Percentiles rank a stretch among this genome's conserved stretches.
phyloP scores from a whole-genome alignment of 2,113 vertebrate genomes.

The Rhabdomys dilectus region DNA sequence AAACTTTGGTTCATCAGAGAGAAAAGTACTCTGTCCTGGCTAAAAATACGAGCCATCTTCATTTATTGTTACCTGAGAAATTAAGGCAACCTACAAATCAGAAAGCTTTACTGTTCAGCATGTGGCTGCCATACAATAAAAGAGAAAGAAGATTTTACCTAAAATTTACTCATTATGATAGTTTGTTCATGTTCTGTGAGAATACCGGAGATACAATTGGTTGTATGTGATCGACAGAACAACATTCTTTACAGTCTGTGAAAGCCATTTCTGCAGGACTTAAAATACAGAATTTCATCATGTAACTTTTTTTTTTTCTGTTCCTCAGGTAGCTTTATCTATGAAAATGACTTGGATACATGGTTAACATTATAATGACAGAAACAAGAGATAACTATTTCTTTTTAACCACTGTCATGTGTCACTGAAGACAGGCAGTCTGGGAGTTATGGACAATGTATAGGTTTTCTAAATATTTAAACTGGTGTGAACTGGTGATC shows the following conservation, averaged over 20 bases:
- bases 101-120: slow-evolving; percentile 30
- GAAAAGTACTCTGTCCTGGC: slow-evolving; percentile 1
- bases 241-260: slow-evolving; percentile 73
- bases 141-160: slow-evolving; percentile 61
- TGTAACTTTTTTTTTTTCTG: slow-evolving; percentile 59
- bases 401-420: slow-evolving; percentile 46
- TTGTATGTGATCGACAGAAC: slow-evolving; percentile 74
- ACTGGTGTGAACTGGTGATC: slow-evolving; percentile 32
- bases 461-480: slow-evolving; percentile 74
- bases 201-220: slow-evolving; percentile 15
- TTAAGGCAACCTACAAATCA: background rate
- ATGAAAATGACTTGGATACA: slow-evolving; percentile 54
- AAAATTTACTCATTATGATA: slow-evolving; percentile 32
- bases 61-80: slow-evolving; percentile 35
- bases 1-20: background rate
- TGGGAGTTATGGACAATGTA: slow-evolving; percentile 47
- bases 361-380: slow-evolving; percentile 54
- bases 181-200: slow-evolving; percentile 56
- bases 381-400: slow-evolving; percentile 18
- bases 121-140: slow-evolving; percentile 5
- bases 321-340: slow-evolving; percentile 40
- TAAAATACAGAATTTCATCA: slow-evolving; percentile 74
- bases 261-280: slow-evolving; percentile 80
- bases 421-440: slow-evolving; percentile 30
- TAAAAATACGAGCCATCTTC: slow-evolving; percentile 4